phyloP scores from a whole-genome alignment of 2,797 vertebrate species.

The Momotus momota region DNA sequence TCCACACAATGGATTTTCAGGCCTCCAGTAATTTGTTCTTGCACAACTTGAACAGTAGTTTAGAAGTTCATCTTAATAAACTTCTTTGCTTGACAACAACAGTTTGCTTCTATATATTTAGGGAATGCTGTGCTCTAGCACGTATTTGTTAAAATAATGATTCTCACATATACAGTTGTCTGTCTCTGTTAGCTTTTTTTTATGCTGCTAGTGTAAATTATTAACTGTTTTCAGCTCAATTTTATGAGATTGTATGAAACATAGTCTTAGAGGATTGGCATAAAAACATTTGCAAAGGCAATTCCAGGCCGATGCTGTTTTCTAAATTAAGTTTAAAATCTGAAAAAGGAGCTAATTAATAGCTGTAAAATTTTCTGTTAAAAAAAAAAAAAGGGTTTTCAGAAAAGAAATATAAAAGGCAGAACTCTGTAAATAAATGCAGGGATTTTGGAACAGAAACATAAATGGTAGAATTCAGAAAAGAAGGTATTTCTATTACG shows the following conservation, averaged over 20 bases:
- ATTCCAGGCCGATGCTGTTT: neutral
- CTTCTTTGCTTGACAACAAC: neutral
- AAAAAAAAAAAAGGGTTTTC: no score
- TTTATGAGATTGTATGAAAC: neutral
- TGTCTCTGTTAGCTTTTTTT: neutral
- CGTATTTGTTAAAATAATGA: rapidly evolving
- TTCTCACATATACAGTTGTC: neutral
- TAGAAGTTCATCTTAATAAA: neutral
- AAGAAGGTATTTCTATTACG: neutral
- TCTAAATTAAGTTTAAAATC: neutral
- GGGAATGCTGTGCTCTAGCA: neutral
- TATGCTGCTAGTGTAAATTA: neutral
- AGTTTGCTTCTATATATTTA: neutral
- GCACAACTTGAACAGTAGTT: neutral
- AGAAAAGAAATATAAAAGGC: no score
- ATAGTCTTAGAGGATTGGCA: neutral
- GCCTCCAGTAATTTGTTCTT: neutral
- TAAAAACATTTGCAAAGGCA: neutral
- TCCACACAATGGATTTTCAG: neutral
- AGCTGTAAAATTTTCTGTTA: neutral
- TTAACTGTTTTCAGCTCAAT: neutral
- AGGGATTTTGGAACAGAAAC: neutral
- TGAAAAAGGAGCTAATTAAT: neutral
- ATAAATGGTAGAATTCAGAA: neutral
- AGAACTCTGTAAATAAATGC: neutral